Base-by-base conservation (phyloP, 2,888 invertebrate species). In the Galerucella nymphaeae region DNA sequence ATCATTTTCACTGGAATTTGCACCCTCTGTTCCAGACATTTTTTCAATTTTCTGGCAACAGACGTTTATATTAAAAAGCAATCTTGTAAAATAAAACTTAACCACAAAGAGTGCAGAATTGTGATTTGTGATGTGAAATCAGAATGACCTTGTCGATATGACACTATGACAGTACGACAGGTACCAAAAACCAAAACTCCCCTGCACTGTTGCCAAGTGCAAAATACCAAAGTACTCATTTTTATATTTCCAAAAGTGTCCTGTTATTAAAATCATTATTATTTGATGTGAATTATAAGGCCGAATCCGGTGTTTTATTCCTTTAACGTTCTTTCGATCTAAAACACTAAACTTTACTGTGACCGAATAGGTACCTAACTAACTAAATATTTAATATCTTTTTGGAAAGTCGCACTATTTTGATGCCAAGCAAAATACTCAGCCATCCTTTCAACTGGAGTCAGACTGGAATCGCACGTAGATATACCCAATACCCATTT, bases 1-100 rank as follows among this genome's bases (percentile, higher is more conserved):
- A 81, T 91, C 90, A 45, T 55, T 74, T 48, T 76, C 71, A 76
- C 75, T 75, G 45, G 64, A 73, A 74, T 77, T 77, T 72, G 65
- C 58, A 30, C 48, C 69, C 48, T 74, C 73, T 13, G 38, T 70
- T 53, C 55, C 58, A 66, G 74, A 75, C 75, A 74, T 75, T 45
- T 58, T 66, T 2, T 38, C 18, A 50, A 50, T 41, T 57, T 64
- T 38, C 68, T 66, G 53, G 55, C 55, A 66, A 63, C 42, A 67
- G 68, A 61, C 64, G 66, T 65, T 58, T 53, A 53, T 50, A 20
- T 18, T 59, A 72, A 67, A 72, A 63, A 30, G 42, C 71, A 70
- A 76, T 70, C 55, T 73, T 61, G 50, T 68, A 66, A 76, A 74
- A 69, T 72, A 76, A 71, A 74, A 76, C 75, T 73, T 76, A 58